phyloP scores from a whole-genome alignment of 2,113 vertebrate genomes.

The Thalassarche chlororhynchos region DNA sequence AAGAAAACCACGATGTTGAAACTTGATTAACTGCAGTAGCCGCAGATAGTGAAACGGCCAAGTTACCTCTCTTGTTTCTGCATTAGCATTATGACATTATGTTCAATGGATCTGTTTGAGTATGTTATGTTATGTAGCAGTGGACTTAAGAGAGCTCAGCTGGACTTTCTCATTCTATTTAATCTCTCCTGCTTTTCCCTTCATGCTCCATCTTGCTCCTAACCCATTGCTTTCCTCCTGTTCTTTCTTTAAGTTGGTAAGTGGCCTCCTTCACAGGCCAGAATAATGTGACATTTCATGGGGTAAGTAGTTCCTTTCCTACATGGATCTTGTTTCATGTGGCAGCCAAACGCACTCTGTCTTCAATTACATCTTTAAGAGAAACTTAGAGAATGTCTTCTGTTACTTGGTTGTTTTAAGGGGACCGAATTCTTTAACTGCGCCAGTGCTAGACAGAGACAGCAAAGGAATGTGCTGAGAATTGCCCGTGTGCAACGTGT shows the following conservation, averaged over 20 bases:
- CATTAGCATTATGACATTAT: not conserved
- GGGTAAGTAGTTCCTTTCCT: not conserved
- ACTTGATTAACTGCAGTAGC: not conserved
- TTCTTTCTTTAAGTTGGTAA: not conserved
- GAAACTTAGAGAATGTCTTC: not conserved
- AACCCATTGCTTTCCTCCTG: not conserved
- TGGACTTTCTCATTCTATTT: not conserved
- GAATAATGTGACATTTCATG: not conserved
- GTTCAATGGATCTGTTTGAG: not conserved
- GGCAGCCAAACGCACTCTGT: not conserved
- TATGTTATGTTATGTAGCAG: not conserved
- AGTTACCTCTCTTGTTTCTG: not conserved
- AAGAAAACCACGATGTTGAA: not conserved
- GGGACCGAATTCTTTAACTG: not conserved
- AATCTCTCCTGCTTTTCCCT: not conserved
- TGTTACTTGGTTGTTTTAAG: not conserved
- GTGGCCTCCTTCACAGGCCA: not conserved
- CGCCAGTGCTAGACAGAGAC: not conserved
- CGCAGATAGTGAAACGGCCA: not conserved
- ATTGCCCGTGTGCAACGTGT: not conserved
- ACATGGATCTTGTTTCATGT: not conserved
- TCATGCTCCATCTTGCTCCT: not conserved
- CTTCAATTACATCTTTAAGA: not conserved
- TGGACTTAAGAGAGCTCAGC: not conserved
- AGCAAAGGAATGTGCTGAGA: not conserved